Conservation (phyloP, 2,797 vertebrate genomes). For the Alosa sapidissima region DNA sequence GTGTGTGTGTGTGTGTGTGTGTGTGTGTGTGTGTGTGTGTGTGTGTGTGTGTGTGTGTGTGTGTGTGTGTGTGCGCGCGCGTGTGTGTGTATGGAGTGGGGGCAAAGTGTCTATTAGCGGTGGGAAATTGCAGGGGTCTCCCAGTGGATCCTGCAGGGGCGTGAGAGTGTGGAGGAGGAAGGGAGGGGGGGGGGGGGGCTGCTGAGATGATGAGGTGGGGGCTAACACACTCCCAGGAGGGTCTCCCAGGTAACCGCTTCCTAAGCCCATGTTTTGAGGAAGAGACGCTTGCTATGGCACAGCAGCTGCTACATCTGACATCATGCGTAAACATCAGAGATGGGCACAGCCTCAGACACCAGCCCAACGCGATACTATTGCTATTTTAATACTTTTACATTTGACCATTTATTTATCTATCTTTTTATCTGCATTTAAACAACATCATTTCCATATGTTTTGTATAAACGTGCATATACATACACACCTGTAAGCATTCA, state of each 20-base stretch:
- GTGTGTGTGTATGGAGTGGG: background rate
- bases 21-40: background rate
- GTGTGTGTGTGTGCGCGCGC: background rate
- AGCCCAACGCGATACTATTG: no score
- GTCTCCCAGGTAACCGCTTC: conserved; percentile 42
- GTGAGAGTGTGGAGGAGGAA: conserved; percentile 46
- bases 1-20: background rate
- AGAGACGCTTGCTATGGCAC: background rate
- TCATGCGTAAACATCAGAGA: no score
- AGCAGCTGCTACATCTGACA: conserved; percentile 21
- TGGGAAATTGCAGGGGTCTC: conserved; percentile 66
- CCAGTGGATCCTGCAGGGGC: conserved; percentile 61
- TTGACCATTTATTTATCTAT: no score
- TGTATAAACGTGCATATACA: background rate
- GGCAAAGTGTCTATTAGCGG: conserved; percentile 70
- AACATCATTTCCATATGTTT: no score
- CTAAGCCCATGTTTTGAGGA: conserved; percentile 29
- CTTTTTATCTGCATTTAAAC: no score
- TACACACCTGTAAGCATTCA: conserved; percentile 17
- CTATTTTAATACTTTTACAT: no score
- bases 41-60: conserved; percentile 2
- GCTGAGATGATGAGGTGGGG: conserved; percentile 53
- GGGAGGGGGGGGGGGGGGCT: conserved; percentile 47
- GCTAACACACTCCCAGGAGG: conserved; percentile 51
- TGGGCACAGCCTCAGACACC: no score